These are phyloP conservation scores for Eretmochelys imbricata DNA, from an alignment of 2,113 vertebrate genomes.

Conservation along the genomic window DNA sequence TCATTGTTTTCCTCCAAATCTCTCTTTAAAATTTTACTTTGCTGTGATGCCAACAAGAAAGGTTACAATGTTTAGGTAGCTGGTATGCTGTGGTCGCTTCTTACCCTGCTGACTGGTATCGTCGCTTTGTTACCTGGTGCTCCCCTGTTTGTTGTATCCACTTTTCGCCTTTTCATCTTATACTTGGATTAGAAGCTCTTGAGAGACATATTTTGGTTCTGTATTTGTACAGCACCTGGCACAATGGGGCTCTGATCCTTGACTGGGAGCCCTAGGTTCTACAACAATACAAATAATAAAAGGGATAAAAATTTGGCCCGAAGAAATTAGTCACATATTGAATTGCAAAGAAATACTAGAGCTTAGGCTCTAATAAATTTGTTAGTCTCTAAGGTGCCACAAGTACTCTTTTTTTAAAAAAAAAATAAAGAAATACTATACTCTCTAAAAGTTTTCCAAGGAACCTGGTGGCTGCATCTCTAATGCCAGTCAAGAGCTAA, in stretches of 20 bases:
- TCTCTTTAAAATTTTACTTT: not conserved
- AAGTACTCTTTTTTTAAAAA: no score
- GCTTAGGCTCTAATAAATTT: no score
- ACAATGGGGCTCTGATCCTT: not conserved
- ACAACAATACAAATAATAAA: not conserved
- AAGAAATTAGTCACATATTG: not conserved
- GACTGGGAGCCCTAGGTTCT: not conserved
- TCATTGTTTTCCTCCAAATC: not conserved
- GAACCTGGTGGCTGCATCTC: not conserved
- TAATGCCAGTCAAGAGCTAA: not conserved
- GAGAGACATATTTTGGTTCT: not conserved
- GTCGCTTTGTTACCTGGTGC: not conserved
- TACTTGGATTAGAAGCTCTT: not conserved
- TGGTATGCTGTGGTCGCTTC: not conserved
- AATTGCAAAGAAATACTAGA: not conserved
- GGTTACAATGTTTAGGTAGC: not conserved
- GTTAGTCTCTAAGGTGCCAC: no score
- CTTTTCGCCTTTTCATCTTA: not conserved
- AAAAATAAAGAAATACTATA: not conserved
- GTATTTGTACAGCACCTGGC: not conserved
- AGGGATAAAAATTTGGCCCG: not conserved
- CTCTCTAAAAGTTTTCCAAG: not conserved
- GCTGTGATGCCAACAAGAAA: not conserved
- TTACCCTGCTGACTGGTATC: not conserved
- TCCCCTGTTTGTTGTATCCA: not conserved